A percentile compares a stretch with the other conserved stretches of the same genome.
Conservation (phyloP, 1,140 invertebrate species). For the Prorops nasuta region DNA sequence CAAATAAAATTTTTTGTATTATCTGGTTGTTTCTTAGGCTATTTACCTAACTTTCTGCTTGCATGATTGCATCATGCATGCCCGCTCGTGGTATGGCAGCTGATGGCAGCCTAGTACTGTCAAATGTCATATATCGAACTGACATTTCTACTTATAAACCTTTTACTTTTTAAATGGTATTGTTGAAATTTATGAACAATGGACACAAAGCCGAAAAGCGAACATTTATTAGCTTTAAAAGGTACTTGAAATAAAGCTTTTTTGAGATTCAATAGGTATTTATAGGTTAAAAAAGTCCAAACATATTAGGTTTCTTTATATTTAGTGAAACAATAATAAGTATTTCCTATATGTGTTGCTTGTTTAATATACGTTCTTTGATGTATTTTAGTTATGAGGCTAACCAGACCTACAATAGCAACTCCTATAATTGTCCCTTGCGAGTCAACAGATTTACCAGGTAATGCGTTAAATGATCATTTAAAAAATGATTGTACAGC, state of each 20-base stretch:
- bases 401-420: constrained; percentile 83
- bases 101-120: too few relatives aligned
- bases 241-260: too few relatives aligned
- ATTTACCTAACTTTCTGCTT: too few relatives aligned
- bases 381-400: constrained; percentile 79
- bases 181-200: constrained; percentile 18
- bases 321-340: neutral
- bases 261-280: too few relatives aligned
- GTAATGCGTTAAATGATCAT: constrained; percentile 74
- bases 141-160: neutral
- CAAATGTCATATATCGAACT: too few relatives aligned
- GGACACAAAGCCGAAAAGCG: constrained; percentile 46
- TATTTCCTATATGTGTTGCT: neutral
- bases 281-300: neutral
- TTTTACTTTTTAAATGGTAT: neutral
- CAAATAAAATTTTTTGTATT: too few relatives aligned
- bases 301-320: neutral
- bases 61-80: too few relatives aligned
- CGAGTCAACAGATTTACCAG: constrained; percentile 81
- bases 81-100: too few relatives aligned
- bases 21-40: too few relatives aligned
- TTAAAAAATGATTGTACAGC: constrained; percentile 75
- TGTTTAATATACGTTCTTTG: neutral
- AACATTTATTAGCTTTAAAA: constrained; percentile 49
- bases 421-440: constrained; percentile 76